phyloP scores from a whole-genome alignment of 2,888 invertebrate species.

The Rhagonycha lutea region DNA sequence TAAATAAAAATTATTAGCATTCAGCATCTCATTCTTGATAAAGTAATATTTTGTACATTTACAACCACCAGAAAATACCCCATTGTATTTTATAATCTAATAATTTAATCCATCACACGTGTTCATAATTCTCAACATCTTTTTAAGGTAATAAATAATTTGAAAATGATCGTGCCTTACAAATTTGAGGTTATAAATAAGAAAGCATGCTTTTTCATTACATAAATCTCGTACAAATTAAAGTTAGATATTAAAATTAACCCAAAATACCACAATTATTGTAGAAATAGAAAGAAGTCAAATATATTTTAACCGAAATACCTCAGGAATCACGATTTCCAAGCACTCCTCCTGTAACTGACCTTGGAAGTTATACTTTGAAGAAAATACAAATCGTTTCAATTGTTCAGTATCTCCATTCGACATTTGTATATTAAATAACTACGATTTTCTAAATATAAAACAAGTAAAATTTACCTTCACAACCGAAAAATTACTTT shows the following conservation, averaged over 20 bases:
- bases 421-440: conserved; percentile 57
- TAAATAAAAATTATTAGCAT: too few relatives aligned
- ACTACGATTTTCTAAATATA: not conserved
- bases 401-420: conserved; percentile 69
- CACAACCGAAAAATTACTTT: not conserved
- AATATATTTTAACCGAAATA: conserved; percentile 44
- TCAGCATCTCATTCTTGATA: too few relatives aligned
- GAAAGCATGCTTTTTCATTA: not conserved
- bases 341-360: conserved; percentile 71
- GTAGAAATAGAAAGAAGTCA: not conserved
- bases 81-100: not conserved
- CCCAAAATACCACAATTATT: not conserved
- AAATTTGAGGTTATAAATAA: not conserved
- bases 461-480: not conserved
- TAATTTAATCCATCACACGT: not conserved
- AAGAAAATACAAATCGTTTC: conserved; percentile 83
- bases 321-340: conserved; percentile 82
- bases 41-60: too few relatives aligned
- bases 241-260: not conserved
- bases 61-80: too few relatives aligned
- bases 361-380: conserved; percentile 63
- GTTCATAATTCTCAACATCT: not conserved
- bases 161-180: not conserved
- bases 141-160: too few relatives aligned
- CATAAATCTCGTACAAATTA: not conserved